phyloP scores from a whole-genome alignment of 2,113 vertebrate species.

The Axis porcinus region DNA sequence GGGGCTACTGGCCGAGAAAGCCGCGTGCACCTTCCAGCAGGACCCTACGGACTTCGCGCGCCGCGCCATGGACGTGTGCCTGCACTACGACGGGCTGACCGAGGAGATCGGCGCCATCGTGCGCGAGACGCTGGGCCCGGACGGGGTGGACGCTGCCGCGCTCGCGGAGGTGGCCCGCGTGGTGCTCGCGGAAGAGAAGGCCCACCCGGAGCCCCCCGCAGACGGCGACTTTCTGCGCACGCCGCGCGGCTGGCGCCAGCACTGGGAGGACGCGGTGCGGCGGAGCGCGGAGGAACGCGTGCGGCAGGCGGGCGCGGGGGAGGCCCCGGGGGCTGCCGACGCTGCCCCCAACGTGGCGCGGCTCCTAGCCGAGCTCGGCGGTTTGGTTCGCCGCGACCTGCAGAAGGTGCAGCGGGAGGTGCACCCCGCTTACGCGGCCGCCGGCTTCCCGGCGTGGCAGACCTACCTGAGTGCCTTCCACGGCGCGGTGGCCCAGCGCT shows the following conservation, averaged over 20 bases:
- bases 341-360: slow-evolving; percentile 45
- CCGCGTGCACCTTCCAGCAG: slow-evolving; percentile 51
- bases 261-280: slow-evolving; percentile 73
- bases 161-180: slow-evolving; percentile 70
- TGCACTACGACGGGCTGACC: slow-evolving; percentile 77
- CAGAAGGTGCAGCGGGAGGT: slow-evolving; percentile 75
- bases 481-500: slow-evolving; percentile 72
- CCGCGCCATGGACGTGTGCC: slow-evolving; percentile 79
- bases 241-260: slow-evolving; percentile 79
- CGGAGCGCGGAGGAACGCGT: slow-evolving; percentile 72
- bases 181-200: slow-evolving; percentile 77
- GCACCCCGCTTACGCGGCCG: slow-evolving; percentile 74
- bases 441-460: slow-evolving; percentile 76
- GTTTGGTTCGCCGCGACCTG: slow-evolving; percentile 69
- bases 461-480: slow-evolving; percentile 79
- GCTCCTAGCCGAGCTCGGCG: slow-evolving; percentile 73
- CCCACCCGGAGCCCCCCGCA: slow-evolving; percentile 41
- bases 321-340: neutral
- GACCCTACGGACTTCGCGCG: slow-evolving; percentile 70
- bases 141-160: slow-evolving; percentile 27
- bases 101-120: slow-evolving; percentile 67
- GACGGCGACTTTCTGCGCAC: slow-evolving; percentile 65
- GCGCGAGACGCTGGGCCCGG: slow-evolving; percentile 68
- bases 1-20: slow-evolving; percentile 56
- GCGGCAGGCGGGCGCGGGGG: neutral